Evolutionary conservation across 2,797 vertebrate genomes (phyloP), one percentile per base, ranked within the genome.

Genomic region (Enteromius paludinosus): DNA sequence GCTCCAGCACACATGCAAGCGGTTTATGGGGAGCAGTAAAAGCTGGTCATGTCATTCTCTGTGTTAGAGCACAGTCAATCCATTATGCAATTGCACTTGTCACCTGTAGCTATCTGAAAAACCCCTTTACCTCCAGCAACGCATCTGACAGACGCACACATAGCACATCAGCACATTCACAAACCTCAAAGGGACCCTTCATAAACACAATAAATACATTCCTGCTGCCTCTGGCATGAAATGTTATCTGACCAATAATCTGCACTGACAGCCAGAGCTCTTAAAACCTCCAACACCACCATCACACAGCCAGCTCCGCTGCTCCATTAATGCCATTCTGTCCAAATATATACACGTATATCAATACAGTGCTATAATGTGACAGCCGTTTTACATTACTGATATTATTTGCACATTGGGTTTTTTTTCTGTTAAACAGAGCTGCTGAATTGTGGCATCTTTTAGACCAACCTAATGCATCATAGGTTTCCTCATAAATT

Each of bases 181-280:
- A 68, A 23, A 41, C 33, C 20, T 49, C 15, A 28, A 30, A 17
- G 20, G 20, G 30, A 78, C 43, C 45, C 23, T 64, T 41, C n/a
- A 73, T 25, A 33, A 30, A 72, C 38, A 30, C 9, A 64, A 71
- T 23, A 41, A 38, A 59, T 49, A 2, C 61, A 45, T 71, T 68
- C 83, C 65, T 43, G 18, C 41, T 61, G 59, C 20, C 80, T 84
- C 85, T 84, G 59, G 75, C 84, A 86, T n/a, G 5, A 71, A 23
- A 52, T 41, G 49, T 64, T 76, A 25, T 20, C 43, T 20, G 25
- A 52, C 62, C 33, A 61, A 78, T 72, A 47, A 78, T 38, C 65
- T 74, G 62, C 45, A 56, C 70, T 74, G 72, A 33, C 68, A 78
- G 30, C 15, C 70, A 30, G 65, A 45, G 35, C 83, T 6, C 25